Base-by-base conservation (phyloP, 2,888 invertebrate species). In the Scaptomyza cyrtandrae region DNA sequence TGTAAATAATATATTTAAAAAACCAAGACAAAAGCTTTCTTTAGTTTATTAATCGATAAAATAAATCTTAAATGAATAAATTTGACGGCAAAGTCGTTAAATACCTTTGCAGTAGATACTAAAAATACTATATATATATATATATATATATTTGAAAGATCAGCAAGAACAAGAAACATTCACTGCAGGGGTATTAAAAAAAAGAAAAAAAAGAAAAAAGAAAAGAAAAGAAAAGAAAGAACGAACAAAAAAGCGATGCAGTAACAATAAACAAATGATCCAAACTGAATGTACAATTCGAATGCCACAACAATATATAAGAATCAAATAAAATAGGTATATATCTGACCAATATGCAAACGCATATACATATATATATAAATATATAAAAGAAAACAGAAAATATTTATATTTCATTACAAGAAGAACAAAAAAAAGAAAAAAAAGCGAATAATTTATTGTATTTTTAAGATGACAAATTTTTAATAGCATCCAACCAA, bases 221-320 rank as follows among this genome's bases (percentile, higher is more conserved):
- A n/a, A 24, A 4, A 24, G 0, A n/a, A 9, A n/a, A 1, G 5
- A 3, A 29, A 31, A 27, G 11, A 27, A 33, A 31, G 2, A 31
- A 49, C 11, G 29, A 24, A 29, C 29, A 33, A 10, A 49, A 5
- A 49, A 49, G n/a, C 10, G n/a, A n/a, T 60, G 35, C 29, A 63
- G 49, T 19, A 74, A 69, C 74, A 77, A 72, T 67, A 71, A 71
- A 70, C 57, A 82, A 80, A 77, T 65, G 62, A 68, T 68, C 61
- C 63, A 59, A 85, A 80, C 76, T 78, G 69, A 86, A 84, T 77
- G 77, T 79, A 83, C 77, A 84, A 86, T 86, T 80, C 80, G 65
- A 84, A 78, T 84, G 84, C 86, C 82, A 78, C 81, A 85, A 78
- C 81, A 85, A 84, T 81, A 86, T 80, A 84, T 78, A 83, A 68